These are phyloP conservation scores for Dusona sp. DNA, from an alignment of 2,888 invertebrate species.

Conservation along the genomic window DNA sequence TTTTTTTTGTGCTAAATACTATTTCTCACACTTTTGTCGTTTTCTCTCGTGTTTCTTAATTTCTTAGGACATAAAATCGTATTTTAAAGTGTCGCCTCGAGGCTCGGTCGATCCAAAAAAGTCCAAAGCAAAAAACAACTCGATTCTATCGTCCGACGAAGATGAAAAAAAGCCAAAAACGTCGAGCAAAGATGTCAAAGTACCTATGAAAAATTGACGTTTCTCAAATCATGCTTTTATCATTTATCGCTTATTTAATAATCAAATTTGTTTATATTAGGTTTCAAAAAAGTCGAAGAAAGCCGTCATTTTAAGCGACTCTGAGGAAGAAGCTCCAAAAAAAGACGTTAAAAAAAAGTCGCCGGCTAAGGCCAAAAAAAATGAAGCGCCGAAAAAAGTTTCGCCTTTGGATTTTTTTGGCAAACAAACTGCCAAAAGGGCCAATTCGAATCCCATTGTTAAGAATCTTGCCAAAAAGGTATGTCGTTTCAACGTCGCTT, in stretches of 20 bases:
- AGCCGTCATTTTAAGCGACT: slow-evolving; percentile 81
- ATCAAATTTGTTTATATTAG: slow-evolving; percentile 31
- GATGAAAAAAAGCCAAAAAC: slow-evolving; percentile 83
- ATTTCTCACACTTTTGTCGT: neutral
- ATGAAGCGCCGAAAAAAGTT: slow-evolving; percentile 79
- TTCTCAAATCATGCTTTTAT: neutral
- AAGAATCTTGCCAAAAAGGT: slow-evolving; percentile 66
- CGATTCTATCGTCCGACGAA: slow-evolving; percentile 84
- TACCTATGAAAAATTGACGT: neutral
- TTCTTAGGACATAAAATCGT: slow-evolving; percentile 89
- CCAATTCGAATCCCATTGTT: slow-evolving; percentile 84
- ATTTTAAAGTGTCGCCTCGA: slow-evolving; percentile 83
- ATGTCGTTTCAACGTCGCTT: neutral
- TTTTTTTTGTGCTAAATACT: neutral
- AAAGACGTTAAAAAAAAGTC: slow-evolving; percentile 71
- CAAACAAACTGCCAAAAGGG: slow-evolving; percentile 87
- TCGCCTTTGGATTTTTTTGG: slow-evolving; percentile 87
- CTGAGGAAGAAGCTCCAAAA: slow-evolving; percentile 82
- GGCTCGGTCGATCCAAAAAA: slow-evolving; percentile 70
- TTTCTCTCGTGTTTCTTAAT: slow-evolving; percentile 22
- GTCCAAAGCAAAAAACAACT: slow-evolving; percentile 77
- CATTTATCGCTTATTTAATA: neutral
- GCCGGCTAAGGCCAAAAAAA: slow-evolving; percentile 78
- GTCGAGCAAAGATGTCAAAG: slow-evolving; percentile 80
- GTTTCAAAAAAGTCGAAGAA: slow-evolving; percentile 82